phyloP scores from a whole-genome alignment of 2,888 invertebrate genomes.

The Phortica magna region DNA sequence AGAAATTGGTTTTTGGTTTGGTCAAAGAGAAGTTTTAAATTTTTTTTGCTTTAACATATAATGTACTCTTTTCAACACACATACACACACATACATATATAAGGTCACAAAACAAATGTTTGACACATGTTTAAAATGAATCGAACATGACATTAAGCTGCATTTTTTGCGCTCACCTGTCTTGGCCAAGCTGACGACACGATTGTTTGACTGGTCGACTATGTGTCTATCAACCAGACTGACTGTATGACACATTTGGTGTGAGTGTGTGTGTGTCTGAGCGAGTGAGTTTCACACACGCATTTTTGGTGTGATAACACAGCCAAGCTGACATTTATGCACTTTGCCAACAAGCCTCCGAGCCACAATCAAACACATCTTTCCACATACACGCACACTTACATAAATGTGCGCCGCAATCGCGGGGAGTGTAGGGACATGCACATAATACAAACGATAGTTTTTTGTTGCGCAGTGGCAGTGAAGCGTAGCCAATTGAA shows the following conservation, averaged over 20 bases:
- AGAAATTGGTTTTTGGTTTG: no score
- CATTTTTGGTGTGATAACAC: slow-evolving; percentile 28
- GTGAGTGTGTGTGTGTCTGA: background rate
- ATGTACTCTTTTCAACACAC: background rate
- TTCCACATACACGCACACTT: slow-evolving; percentile 50
- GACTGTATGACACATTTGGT: background rate
- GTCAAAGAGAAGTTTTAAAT: no score
- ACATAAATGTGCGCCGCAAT: slow-evolving; percentile 50
- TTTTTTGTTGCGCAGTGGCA: slow-evolving; percentile 42
- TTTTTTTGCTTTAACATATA: no score
- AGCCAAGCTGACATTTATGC: slow-evolving; percentile 72
- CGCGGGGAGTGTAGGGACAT: background rate
- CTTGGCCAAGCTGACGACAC: background rate
- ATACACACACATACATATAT: background rate
- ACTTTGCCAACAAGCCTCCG: slow-evolving; percentile 68
- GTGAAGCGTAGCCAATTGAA: slow-evolving; percentile 38
- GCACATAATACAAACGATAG: slow-evolving; percentile 41
- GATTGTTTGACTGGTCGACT: background rate
- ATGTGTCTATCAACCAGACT: background rate
- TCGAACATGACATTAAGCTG: slow-evolving; percentile 4
- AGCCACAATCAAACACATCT: slow-evolving; percentile 68
- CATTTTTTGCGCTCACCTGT: background rate
- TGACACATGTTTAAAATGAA: background rate
- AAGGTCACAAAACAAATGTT: slow-evolving; percentile 1
- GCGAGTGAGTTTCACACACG: slow-evolving; percentile 21